A percentile compares a stretch with the other conserved stretches of the same genome.
phyloP scores from a whole-genome alignment of 1,140 invertebrate species.

The Nasonia longicornis region DNA sequence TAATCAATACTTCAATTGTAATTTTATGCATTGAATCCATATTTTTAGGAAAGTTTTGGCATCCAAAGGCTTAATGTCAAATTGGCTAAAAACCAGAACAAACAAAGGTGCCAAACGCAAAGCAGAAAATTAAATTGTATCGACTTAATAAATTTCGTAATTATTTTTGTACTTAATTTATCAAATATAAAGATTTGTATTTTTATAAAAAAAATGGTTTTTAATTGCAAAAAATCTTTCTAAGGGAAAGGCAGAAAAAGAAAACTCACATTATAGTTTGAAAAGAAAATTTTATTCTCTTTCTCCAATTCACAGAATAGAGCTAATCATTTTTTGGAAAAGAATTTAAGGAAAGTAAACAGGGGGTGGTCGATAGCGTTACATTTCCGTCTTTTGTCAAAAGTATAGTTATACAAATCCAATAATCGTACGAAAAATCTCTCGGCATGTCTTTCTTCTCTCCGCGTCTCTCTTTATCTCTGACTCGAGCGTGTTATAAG shows the following conservation, averaged over 20 bases:
- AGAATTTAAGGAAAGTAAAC: slow-evolving; percentile 2
- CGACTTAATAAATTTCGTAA: slow-evolving; percentile 7
- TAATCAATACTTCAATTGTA: neutral
- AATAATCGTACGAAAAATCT: slow-evolving; percentile 8
- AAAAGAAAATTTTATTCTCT: slow-evolving; percentile 42
- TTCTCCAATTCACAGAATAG: slow-evolving; percentile 17
- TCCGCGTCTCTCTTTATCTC: too few species aligned
- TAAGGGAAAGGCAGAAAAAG: neutral
- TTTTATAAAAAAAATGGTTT: neutral
- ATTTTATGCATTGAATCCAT: neutral
- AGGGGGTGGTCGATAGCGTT: too few species aligned
- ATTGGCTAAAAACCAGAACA: slow-evolving; percentile 24
- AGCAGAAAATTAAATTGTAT: slow-evolving; percentile 22
- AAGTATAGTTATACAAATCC: neutral
- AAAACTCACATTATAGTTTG: slow-evolving; percentile 20
- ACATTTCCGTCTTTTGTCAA: too few species aligned
- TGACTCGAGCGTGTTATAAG: too few species aligned
- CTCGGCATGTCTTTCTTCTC: too few species aligned
- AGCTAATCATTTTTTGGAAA: slow-evolving; percentile 16
- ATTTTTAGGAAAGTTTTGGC: slow-evolving; percentile 29
- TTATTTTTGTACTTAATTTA: slow-evolving; percentile 20
- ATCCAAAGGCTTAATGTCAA: slow-evolving; percentile 41
- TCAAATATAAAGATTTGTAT: slow-evolving; percentile 8
- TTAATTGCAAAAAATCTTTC: neutral
- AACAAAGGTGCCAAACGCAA: slow-evolving; percentile 30